Conservation (phyloP, 1,140 invertebrate genomes). For the Drosophila aff. region DNA sequence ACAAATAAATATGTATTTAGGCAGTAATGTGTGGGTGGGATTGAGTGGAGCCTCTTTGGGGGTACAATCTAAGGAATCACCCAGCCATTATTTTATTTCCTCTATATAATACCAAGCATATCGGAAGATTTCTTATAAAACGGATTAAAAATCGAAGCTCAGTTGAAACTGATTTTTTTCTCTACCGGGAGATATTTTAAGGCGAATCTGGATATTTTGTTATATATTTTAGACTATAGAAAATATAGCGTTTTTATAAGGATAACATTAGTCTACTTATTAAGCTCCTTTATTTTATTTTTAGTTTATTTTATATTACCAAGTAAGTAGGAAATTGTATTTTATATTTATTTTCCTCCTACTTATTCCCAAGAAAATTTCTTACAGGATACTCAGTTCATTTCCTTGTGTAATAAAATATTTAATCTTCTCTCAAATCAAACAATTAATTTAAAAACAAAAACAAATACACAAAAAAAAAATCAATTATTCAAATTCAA, state of each 20-base stretch:
- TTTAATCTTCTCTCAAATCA: too few relatives aligned
- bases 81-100: not conserved
- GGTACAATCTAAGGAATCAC: not conserved
- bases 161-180: fast-evolving
- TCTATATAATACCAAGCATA: not conserved
- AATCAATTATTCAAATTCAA: too few relatives aligned
- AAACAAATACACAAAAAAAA: too few relatives aligned
- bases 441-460: too few relatives aligned
- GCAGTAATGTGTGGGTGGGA: constrained; percentile 12
- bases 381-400: not conserved
- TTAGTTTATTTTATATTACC: too few relatives aligned
- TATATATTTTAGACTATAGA: not conserved
- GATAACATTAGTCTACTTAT: too few relatives aligned
- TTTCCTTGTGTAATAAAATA: too few relatives aligned
- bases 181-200: not conserved
- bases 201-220: not conserved
- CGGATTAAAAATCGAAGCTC: not conserved
- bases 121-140: not conserved
- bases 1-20: constrained; percentile 73
- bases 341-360: too few relatives aligned
- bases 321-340: too few relatives aligned
- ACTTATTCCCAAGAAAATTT: too few relatives aligned
- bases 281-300: too few relatives aligned
- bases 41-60: constrained; percentile 6
- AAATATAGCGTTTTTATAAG: too few relatives aligned